phyloP scores from a whole-genome alignment of 2,113 vertebrate species.

The Rafetus swinhoei region DNA sequence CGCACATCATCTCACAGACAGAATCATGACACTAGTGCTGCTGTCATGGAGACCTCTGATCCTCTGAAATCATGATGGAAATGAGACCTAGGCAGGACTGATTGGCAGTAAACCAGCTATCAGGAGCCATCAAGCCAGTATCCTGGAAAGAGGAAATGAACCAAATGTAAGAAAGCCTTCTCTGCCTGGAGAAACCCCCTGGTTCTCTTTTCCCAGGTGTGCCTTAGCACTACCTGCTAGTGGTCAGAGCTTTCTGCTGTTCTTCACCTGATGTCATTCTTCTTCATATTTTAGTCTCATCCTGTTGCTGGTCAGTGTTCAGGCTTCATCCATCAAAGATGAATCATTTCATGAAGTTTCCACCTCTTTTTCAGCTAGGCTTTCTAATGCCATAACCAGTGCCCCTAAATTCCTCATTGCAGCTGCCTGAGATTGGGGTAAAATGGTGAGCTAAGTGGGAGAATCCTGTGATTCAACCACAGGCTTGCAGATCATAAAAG shows the following conservation, averaged over 20 bases:
- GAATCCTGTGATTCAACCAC: not conserved
- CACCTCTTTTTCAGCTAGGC: not conserved
- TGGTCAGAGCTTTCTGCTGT: not conserved
- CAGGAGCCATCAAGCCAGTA: not conserved
- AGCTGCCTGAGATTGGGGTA: not conserved
- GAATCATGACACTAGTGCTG: not conserved
- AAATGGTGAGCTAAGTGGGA: not conserved
- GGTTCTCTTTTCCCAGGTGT: not conserved
- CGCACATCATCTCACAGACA: not conserved
- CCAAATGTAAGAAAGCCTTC: not conserved
- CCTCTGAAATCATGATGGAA: not conserved
- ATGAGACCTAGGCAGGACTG: not conserved
- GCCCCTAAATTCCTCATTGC: no score
- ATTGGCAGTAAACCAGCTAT: not conserved
- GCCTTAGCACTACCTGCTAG: not conserved
- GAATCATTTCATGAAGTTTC: not conserved
- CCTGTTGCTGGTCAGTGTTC: not conserved
- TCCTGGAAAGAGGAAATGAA: not conserved
- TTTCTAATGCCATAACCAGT: not conserved
- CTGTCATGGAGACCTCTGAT: not conserved
- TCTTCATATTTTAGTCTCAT: not conserved
- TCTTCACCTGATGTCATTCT: not conserved
- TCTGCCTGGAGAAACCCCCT: not conserved
- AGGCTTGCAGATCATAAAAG: not conserved
- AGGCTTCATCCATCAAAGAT: not conserved